Percentiles rank a stretch among this genome's conserved stretches.
These are phyloP conservation scores for Cricetomys ansorgei DNA, from an alignment of 2,113 vertebrate genomes.

Conservation along the genomic window DNA sequence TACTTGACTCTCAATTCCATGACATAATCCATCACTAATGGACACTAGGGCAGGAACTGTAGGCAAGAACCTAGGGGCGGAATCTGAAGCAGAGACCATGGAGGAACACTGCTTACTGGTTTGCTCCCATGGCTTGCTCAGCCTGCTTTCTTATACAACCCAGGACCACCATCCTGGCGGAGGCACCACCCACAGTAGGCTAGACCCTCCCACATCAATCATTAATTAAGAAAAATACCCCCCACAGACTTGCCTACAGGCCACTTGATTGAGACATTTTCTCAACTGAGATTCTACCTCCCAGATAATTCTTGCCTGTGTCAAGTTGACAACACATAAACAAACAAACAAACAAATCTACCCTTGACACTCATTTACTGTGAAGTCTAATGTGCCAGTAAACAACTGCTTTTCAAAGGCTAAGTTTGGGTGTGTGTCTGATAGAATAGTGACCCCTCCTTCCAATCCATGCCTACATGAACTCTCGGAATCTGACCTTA, in stretches of 20 bases:
- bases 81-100: background rate
- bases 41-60: background rate
- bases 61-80: background rate
- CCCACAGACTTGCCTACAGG: background rate
- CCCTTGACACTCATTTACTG: background rate
- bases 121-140: background rate
- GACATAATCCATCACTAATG: background rate
- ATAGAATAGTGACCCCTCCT: background rate
- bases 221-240: background rate
- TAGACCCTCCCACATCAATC: background rate
- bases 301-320: background rate
- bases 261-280: background rate
- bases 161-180: background rate
- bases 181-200: background rate
- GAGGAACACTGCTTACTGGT: background rate
- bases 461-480: background rate
- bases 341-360: background rate
- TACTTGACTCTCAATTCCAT: background rate
- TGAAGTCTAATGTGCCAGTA: background rate
- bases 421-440: background rate
- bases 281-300: background rate
- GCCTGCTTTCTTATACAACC: background rate
- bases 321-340: background rate
- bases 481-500: background rate
- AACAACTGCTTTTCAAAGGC: background rate